Percentiles rank a stretch among this genome's conserved stretches.
phyloP scores from a whole-genome alignment of 2,113 vertebrate genomes.

The Scalopus aquaticus region DNA sequence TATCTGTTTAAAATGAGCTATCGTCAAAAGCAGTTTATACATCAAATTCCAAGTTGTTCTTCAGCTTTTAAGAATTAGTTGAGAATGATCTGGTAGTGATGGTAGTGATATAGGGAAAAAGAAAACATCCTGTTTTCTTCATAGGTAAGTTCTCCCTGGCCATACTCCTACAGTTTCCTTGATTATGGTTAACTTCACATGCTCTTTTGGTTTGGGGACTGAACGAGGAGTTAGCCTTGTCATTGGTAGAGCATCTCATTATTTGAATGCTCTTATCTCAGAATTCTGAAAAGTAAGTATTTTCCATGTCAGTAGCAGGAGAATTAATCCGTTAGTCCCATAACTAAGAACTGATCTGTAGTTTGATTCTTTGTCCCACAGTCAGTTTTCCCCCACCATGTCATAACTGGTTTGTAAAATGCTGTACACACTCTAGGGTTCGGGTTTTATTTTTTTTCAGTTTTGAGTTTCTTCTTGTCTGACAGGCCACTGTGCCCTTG shows the following conservation, averaged over 20 bases:
- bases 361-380: neutral
- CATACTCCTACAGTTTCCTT: conserved; percentile 7
- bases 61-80: conserved; percentile 67
- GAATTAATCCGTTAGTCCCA: neutral
- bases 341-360: neutral
- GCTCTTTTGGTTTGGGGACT: neutral
- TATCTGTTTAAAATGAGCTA: conserved; percentile 80
- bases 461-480: conserved; percentile 51
- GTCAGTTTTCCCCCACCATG: neutral
- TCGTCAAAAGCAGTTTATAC: conserved; percentile 77
- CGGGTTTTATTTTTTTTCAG: conserved; percentile 62
- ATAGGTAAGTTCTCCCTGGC: conserved; percentile 50
- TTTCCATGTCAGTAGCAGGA: conserved; percentile 21
- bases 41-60: conserved; percentile 79
- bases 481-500: conserved; percentile 83
- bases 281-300: conserved; percentile 45
- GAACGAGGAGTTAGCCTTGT: neutral
- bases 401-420: neutral
- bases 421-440: neutral
- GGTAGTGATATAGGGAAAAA: conserved; percentile 33
- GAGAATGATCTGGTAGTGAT: conserved; percentile 52
- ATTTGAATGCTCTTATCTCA: conserved; percentile 42
- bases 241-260: conserved; percentile 20
- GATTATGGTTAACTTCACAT: neutral
- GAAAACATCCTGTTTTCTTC: conserved; percentile 38